Evolutionary conservation across 2,888 invertebrate species (phyloP).

Genomic region (Halocaridina rubra): DNA sequence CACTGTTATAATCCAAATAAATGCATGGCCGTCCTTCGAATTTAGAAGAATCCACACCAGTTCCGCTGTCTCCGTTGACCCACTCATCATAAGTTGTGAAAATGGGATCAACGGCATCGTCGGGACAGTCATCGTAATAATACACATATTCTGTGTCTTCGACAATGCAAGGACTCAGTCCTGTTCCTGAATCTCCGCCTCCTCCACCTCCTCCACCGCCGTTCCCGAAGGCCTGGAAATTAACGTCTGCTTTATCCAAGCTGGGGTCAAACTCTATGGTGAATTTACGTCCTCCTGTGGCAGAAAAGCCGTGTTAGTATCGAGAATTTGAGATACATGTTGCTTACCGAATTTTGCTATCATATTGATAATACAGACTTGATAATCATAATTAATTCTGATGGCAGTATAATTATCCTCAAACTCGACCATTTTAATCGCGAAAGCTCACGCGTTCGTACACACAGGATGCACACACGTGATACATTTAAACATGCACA

Average conservation of each 20-base stretch:
- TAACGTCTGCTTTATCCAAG: neutral
- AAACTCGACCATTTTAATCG: no score
- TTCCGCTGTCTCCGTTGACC: no score
- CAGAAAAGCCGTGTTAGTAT: no score
- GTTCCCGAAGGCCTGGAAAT: neutral
- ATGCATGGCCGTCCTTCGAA: slow-evolving; percentile 10
- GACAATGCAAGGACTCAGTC: neutral
- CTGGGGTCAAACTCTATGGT: slow-evolving; percentile 27
- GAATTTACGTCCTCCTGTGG: neutral
- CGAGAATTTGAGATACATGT: no score
- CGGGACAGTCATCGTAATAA: slow-evolving; percentile 7
- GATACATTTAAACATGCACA: no score
- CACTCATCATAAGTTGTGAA: neutral
- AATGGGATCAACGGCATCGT: neutral
- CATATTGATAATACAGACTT: no score
- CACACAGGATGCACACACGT: no score
- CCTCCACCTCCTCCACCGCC: neutral
- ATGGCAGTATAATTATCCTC: no score
- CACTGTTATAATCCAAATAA: neutral
- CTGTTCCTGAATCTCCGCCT: neutral
- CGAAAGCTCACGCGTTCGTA: no score
- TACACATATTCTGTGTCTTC: slow-evolving; percentile 1
- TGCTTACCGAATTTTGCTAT: no score
- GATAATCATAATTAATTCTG: no score
- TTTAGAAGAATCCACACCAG: neutral